These are phyloP conservation scores for Epsilonema sp. DNA, from an alignment of 2,888 invertebrate genomes.

Conservation along the genomic window DNA sequence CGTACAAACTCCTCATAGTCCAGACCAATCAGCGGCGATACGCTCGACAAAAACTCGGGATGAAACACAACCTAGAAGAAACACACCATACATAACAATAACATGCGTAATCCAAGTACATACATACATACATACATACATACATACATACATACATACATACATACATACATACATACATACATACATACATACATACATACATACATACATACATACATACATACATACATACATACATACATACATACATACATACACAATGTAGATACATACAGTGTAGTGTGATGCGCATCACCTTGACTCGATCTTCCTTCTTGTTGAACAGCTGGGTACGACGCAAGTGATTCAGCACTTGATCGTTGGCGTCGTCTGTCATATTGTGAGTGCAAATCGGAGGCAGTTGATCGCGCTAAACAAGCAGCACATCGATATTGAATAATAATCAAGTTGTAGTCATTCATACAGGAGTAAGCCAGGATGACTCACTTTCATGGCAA, in stretches of 20 bases:
- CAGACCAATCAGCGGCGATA: slow-evolving; percentile 86
- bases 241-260: too few relatives aligned
- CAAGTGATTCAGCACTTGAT: slow-evolving; percentile 66
- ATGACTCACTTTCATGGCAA: slow-evolving; percentile 42
- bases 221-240: too few relatives aligned
- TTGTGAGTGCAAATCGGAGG: slow-evolving; percentile 98
- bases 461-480: too few relatives aligned
- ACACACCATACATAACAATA: not conserved
- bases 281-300: too few relatives aligned
- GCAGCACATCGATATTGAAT: not conserved
- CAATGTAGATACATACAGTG: too few relatives aligned
- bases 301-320: slow-evolving; percentile 74
- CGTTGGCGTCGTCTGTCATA: slow-evolving; percentile 63
- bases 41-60: slow-evolving; percentile 90
- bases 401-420: slow-evolving; percentile 36
- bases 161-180: too few relatives aligned
- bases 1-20: slow-evolving; percentile 98
- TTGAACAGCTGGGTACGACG: slow-evolving; percentile 84
- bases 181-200: too few relatives aligned
- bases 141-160: too few relatives aligned
- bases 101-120: too few relatives aligned
- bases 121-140: too few relatives aligned
- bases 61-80: slow-evolving; percentile 82
- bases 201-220: too few relatives aligned
- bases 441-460: not conserved